Evolutionary conservation across 2,797 vertebrate species (phyloP).

Genomic region (Sciurus carolinensis): DNA sequence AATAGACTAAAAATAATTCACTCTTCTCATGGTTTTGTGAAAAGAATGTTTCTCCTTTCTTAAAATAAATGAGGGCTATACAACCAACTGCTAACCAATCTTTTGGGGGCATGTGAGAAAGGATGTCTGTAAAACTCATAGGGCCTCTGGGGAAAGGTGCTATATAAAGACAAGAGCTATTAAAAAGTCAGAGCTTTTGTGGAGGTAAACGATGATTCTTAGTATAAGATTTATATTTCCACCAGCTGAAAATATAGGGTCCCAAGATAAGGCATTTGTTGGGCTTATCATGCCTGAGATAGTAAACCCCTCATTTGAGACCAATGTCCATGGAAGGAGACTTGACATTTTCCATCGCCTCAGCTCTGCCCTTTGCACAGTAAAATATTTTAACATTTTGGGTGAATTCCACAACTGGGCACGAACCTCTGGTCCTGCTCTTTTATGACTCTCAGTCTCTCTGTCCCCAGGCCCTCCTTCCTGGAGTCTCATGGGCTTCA

Average conservation of each 20-base stretch:
- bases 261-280: not conserved
- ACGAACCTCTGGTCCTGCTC: not conserved
- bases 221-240: slow-evolving; percentile 37
- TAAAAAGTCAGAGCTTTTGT: slow-evolving; percentile 55
- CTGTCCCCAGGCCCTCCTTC: not conserved
- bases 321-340: not conserved
- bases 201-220: slow-evolving; percentile 51
- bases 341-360: not conserved
- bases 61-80: slow-evolving; percentile 76
- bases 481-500: not conserved
- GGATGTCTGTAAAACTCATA: slow-evolving; percentile 28
- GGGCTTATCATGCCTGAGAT: not conserved
- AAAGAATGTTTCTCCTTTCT: slow-evolving; percentile 77
- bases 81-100: slow-evolving; percentile 6
- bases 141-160: slow-evolving; percentile 9
- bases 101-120: slow-evolving; percentile 55
- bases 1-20: slow-evolving; percentile 71
- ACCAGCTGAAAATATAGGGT: slow-evolving; percentile 43
- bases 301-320: not conserved
- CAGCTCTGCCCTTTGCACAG: not conserved
- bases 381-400: slow-evolving; percentile 57
- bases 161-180: slow-evolving; percentile 66
- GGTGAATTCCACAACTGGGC: not conserved
- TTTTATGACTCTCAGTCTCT: not conserved
- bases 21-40: slow-evolving; percentile 64